phyloP scores from a whole-genome alignment of 2,113 vertebrate species.

The Passer domesticus region DNA sequence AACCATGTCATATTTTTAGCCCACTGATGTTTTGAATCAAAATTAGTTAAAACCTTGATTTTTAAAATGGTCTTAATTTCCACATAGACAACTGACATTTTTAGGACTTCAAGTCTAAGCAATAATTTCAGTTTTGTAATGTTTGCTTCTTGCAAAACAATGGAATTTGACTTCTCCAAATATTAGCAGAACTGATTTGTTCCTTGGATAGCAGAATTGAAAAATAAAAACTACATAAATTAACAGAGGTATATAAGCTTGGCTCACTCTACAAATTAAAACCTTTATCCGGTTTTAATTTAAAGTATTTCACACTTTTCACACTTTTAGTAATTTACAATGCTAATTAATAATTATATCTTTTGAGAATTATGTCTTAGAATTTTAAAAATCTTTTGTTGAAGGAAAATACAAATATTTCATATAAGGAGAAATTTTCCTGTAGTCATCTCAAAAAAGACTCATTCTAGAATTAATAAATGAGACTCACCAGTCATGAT shows the following conservation, averaged over 20 bases:
- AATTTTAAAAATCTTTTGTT: not conserved
- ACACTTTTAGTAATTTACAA: not conserved
- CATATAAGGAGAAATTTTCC: not conserved
- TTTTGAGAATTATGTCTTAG: not conserved
- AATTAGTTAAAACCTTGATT: not conserved
- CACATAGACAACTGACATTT: not conserved
- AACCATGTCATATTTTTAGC: not conserved
- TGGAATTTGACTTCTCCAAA: not conserved
- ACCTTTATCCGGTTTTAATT: not conserved
- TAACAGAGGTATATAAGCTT: not conserved
- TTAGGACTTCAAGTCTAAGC: not conserved
- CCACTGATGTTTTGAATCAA: not conserved
- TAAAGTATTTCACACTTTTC: no score
- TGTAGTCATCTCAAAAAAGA: not conserved
- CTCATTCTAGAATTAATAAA: not conserved
- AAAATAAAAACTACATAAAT: not conserved
- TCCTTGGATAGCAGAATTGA: not conserved
- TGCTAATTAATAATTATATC: not conserved
- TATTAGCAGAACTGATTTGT: not conserved
- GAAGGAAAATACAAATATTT: not conserved
- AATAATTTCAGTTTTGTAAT: not conserved
- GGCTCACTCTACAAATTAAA: not conserved
- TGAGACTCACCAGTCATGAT: not conserved
- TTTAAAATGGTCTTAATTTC: not conserved
- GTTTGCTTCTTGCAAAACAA: not conserved